A percentile compares a stretch with the other conserved stretches of the same genome.
Conservation (phyloP, 2,888 invertebrate genomes). For the Pomacea canaliculata region DNA sequence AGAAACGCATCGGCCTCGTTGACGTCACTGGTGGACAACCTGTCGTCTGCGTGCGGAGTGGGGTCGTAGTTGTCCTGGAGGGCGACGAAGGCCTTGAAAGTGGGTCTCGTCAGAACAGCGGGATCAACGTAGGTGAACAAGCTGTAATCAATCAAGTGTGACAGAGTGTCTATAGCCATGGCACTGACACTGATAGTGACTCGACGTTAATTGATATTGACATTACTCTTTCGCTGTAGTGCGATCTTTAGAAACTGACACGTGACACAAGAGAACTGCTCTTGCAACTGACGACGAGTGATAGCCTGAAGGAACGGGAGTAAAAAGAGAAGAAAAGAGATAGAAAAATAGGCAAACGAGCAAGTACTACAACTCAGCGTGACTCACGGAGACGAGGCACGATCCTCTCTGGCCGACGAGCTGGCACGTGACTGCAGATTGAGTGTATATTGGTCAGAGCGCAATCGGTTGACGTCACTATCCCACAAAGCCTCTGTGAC, state of each 20-base stretch:
- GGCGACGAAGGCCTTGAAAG: slow-evolving; percentile 16
- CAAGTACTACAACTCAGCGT: no score
- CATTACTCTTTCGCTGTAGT: no score
- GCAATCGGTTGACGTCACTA: slow-evolving; percentile 30
- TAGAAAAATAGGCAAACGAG: no score
- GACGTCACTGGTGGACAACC: slow-evolving; percentile 9
- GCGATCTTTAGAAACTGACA: no score
- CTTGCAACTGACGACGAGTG: no score
- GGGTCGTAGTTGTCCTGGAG: slow-evolving; percentile 29
- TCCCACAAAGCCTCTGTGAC: slow-evolving; percentile 29
- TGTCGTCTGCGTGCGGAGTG: not conserved
- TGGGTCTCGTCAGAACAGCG: not conserved
- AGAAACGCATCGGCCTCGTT: slow-evolving; percentile 21
- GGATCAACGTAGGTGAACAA: slow-evolving; percentile 25
- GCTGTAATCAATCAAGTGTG: not conserved
- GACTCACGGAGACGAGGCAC: slow-evolving; percentile 8
- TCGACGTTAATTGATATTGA: no score
- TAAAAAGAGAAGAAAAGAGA: no score
- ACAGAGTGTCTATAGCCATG: not conserved
- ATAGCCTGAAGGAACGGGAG: no score
- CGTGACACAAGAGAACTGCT: no score
- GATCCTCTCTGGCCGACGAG: slow-evolving; percentile 1
- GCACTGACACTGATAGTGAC: not conserved
- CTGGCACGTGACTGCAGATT: slow-evolving; percentile 25
- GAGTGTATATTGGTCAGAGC: slow-evolving; percentile 1